phyloP scores from a whole-genome alignment of 2,888 invertebrate genomes.

The Acheta domesticus region DNA sequence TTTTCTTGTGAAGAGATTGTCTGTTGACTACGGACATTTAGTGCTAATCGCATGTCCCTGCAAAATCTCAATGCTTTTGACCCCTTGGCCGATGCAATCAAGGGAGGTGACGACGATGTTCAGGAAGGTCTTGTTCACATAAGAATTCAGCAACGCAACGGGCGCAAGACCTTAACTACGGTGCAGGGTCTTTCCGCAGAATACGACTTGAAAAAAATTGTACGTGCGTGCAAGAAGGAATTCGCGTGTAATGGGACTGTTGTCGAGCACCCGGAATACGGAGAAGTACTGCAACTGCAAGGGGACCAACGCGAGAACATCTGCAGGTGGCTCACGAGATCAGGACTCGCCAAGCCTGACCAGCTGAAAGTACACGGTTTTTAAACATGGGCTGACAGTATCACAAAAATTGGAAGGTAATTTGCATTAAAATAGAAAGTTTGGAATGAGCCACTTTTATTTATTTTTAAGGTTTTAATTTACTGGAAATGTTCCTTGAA shows the following conservation, averaged over 20 bases:
- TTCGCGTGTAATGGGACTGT: conserved; percentile 99
- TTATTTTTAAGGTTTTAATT: no score
- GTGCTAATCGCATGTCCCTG: conserved; percentile 91
- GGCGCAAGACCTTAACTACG: conserved; percentile 98
- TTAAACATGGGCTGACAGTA: conserved; percentile 50
- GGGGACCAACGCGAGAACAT: conserved; percentile 99
- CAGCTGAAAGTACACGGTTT: conserved; percentile 99
- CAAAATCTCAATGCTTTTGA: conserved; percentile 96
- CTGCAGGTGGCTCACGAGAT: conserved; percentile 98
- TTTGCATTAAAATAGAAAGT: no score
- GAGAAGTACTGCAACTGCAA: conserved; percentile 98
- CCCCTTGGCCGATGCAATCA: conserved; percentile 99
- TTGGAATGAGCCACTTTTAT: no score
- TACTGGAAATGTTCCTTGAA: no score
- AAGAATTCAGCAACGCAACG: conserved; percentile 99
- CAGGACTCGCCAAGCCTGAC: conserved; percentile 95
- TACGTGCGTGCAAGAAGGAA: conserved; percentile 99
- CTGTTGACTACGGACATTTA: no score
- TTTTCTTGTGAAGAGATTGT: no score
- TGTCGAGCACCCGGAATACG: conserved; percentile 99
- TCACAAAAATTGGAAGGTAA: no score
- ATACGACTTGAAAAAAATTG: conserved; percentile 99
- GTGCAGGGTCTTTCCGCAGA: conserved; percentile 95
- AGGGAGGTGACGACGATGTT: conserved; percentile 97
- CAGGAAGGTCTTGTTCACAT: conserved; percentile 99